Evolutionary conservation across 1,140 invertebrate species (phyloP), one percentile per base, ranked within the genome.

Genomic region (Branchinecta lindahli): DNA sequence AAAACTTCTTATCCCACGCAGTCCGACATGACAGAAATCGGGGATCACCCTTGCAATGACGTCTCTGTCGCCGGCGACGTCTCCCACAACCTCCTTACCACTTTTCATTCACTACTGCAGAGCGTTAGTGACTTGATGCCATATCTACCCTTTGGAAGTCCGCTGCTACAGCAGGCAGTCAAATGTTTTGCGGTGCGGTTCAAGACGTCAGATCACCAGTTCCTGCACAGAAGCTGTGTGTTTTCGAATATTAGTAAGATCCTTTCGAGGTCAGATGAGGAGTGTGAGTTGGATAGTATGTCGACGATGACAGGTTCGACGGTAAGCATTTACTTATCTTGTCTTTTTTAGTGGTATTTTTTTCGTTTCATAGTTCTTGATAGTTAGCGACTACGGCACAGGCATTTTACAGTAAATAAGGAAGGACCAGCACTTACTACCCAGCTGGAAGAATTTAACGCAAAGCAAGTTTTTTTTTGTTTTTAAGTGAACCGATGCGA

Each of bases 181-280:
- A 83, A 91, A 73, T 96, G 94, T 79, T 97, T 92, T 87, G 92
- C 90, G 44, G 85, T 97, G 46, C 85, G 87, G 74, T 97, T 96
- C 78, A 86, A 87, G 7, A 84, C 89, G 44, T 84, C 87, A 4
- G 94, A 98, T 80, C 92, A 96, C 76, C 85, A 88, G 75, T 97
- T 97, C 76, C 80, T 97, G n/a, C 94, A 98, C 77, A 84, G 88
- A 82, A 88, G 78, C 69, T 73, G 61, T 18, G 20, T 68, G 67
- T 18, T 45, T 15, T 21, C 68, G 33, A 8, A 8, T 20, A 66
- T 61, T 70, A 71, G 52, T 61, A 61, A 61, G 18, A 61, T 61
- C 4, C 18, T 61, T 12, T 61, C 52, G 18, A 61, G 52, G 18
- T 61, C 52, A 61, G 52, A 61, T 20, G 52, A 61, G 52, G 52